Base-by-base conservation (phyloP, 1,140 invertebrate species). In the Arion vulgaris region DNA sequence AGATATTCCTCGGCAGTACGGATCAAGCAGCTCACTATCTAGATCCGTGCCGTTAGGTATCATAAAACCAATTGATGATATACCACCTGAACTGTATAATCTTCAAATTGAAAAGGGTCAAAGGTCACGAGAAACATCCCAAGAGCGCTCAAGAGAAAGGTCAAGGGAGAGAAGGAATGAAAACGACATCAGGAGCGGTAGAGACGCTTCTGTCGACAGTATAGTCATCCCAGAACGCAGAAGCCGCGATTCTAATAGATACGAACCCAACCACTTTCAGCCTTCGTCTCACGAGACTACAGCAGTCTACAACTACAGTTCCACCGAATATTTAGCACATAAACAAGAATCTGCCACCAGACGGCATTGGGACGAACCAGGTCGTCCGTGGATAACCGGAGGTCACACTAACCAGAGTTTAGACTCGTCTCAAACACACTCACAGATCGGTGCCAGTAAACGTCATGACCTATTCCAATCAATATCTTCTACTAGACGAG, bases 21-120 rank as follows among this genome's bases (percentile, higher is more conserved):
- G 49, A 45, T 36, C 73, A 23, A 26, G 80, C 34, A 62, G 85
- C 15, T 45, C 62, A 39, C 69, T 17, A 9, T 53, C 69, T 32
- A 78, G 90, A 49, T 87, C 87, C 51, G 90, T 95, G 41, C 94
- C 94, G 19, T 88, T 86, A 1, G 90, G 90, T 9, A 91, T 91
- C 28, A 91, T 91, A 28, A 88, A 88, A 84, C 90, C 90, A 9
- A 83, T 91, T 36, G 90, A 91, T 71, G 86, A 89, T 74, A 85
- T 86, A 17, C 77, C 69, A 36, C 26, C 13, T 7, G 23, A 38
- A 17, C 32, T 68, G 62, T n/a, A 74, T 62, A 41, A 74, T 72
- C 11, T 53, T 57, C n/a, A 7, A n/a, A 66, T n/a, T 0, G 45
- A 72, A n/a, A 38, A 62, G 45, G 81, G 57, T 57, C 69, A n/a